These are phyloP conservation scores for Hydropsyche tenuis DNA, from an alignment of 1,140 invertebrate species.

Conservation along the genomic window DNA sequence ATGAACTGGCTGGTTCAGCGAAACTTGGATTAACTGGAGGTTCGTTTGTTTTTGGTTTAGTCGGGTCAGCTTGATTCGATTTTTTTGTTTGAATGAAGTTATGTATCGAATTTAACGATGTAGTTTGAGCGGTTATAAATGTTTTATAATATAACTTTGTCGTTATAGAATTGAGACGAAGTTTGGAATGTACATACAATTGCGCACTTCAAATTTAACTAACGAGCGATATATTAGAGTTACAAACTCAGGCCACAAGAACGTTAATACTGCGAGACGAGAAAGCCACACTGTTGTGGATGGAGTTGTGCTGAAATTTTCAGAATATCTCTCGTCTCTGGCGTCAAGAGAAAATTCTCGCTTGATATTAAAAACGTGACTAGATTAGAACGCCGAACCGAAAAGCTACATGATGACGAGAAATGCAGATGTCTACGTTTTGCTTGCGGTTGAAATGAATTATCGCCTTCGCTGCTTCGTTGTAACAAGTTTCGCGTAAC, in stretches of 20 bases:
- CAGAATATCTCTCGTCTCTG: neutral
- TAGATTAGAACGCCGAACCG: neutral
- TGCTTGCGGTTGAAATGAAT: neutral
- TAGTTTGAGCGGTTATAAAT: no score
- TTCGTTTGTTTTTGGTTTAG: neutral
- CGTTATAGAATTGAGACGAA: no score
- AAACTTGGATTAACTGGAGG: neutral
- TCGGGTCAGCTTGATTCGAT: neutral
- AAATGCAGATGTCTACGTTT: conserved; percentile 2
- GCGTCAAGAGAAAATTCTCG: conserved; percentile 5
- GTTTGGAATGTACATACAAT: no score
- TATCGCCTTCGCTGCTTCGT: neutral
- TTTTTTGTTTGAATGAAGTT: neutral
- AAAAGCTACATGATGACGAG: conserved; percentile 12
- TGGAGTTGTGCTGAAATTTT: conserved; percentile 1
- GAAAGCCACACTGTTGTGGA: neutral
- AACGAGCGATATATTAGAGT: no score
- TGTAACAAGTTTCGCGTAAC: neutral
- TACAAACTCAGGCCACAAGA: neutral
- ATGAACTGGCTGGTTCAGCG: no score
- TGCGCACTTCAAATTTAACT: no score
- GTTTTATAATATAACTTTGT: no score
- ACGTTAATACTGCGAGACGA: neutral
- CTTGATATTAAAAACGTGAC: conserved; percentile 26
- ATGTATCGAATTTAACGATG: no score